These are phyloP conservation scores for Oreonectes daqikongensis DNA, from an alignment of 2,797 vertebrate species.

Conservation along the genomic window DNA sequence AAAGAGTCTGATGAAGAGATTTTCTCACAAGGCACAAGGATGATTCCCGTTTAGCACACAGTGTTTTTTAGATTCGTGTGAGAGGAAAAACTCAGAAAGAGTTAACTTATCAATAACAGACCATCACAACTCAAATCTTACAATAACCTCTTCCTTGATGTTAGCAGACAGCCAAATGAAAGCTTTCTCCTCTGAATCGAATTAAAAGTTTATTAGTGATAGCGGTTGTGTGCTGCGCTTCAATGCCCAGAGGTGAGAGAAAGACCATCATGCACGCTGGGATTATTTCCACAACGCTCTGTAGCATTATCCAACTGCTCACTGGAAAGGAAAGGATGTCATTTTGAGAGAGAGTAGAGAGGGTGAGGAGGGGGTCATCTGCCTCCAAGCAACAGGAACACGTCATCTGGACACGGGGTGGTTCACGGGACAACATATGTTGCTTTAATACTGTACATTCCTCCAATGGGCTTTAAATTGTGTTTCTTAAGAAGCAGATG, in stretches of 20 bases:
- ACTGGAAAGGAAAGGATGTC: slow-evolving; percentile 25
- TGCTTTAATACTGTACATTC: background rate
- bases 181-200: slow-evolving; percentile 33
- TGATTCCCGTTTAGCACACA: background rate
- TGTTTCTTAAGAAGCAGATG: background rate
- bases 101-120: background rate
- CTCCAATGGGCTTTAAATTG: background rate
- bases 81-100: slow-evolving; percentile 23
- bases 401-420: slow-evolving; percentile 15
- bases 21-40: slow-evolving; percentile 28
- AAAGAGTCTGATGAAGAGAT: slow-evolving; percentile 35
- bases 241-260: slow-evolving; percentile 44
- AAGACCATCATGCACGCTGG: slow-evolving; percentile 39
- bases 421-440: slow-evolving; percentile 16
- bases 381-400: slow-evolving; percentile 19
- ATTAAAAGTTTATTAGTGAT: slow-evolving; percentile 58
- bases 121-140: background rate
- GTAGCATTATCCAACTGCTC: slow-evolving; percentile 40
- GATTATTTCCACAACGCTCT: slow-evolving; percentile 43
- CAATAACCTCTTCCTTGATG: background rate
- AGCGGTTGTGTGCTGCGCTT: slow-evolving; percentile 32
- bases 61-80: slow-evolving; percentile 23
- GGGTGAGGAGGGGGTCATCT: slow-evolving; percentile 21
- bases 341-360: slow-evolving; percentile 18
- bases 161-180: slow-evolving; percentile 14